Base-by-base conservation (phyloP, 2,888 invertebrate species). In the Onchidella celtica region DNA sequence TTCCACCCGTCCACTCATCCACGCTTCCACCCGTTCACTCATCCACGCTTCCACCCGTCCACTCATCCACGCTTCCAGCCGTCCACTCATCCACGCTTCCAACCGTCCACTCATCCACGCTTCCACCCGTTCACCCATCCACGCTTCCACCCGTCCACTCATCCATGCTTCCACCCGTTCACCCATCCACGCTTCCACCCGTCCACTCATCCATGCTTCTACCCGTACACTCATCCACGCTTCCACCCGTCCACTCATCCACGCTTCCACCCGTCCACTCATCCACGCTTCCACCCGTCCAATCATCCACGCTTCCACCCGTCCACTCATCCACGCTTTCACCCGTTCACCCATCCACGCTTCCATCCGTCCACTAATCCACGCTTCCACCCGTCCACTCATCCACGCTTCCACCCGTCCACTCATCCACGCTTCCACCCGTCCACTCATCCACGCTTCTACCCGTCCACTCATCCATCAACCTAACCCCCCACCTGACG, bases 1-100 rank as follows among this genome's bases (percentile, higher is more conserved):
- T 3, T 65, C 65, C 11, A 24, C 17, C 29, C 27, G 29, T 65
- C 29, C 27, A 4, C 29, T 17, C 32, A 29, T 65, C 65, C 9
- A 29, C 17, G 6, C 27, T 3, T 65, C 29, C 32, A 24, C 29
- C 65, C 47, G 1, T 36, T 27, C 57, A 55, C 29, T 57, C 57
- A 3, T 72, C 57, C 57, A 29, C n/a, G n/a, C n/a, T n/a, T 72
- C 72, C 34, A 32, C 55, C 72, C 29, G n/a, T 57, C 34, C n/a
- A 29, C 29, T 32, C 4, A 6, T 65, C 29, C 3, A 34, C 1
- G 17, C 32, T 2, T 2, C 17, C 17, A n/a, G n/a, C n/a, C n/a
- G n/a, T n/a, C n/a, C n/a, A n/a, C n/a, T n/a, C n/a, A n/a, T n/a
- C 3, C n/a, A n/a, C n/a, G n/a, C n/a, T n/a, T n/a, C n/a, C n/a